phyloP scores from a whole-genome alignment of 1,140 invertebrate species.

The Drosophila nannoptera region DNA sequence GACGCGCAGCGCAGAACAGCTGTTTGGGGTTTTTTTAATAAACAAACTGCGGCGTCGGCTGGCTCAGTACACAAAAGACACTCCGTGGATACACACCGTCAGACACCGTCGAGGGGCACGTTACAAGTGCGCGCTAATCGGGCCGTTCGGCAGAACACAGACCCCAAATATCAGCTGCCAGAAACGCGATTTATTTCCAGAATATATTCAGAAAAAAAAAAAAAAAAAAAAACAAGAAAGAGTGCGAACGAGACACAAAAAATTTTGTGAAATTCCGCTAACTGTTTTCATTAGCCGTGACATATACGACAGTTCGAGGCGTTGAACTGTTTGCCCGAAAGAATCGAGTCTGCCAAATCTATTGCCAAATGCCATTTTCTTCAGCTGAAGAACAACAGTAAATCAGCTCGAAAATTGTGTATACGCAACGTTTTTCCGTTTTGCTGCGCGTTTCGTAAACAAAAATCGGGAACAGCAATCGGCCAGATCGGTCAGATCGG shows the following conservation, averaged over 20 bases:
- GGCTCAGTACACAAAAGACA: constrained; percentile 64
- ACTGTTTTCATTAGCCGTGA: constrained; percentile 23
- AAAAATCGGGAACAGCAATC: no score
- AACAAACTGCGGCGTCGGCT: constrained; percentile 57
- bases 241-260: not conserved
- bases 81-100: constrained; percentile 67
- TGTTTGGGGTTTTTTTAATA: constrained; percentile 69
- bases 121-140: constrained; percentile 56
- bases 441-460: no score
- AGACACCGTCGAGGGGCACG: constrained; percentile 29
- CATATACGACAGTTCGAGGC: constrained; percentile 29
- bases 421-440: no score
- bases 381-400: no score
- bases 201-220: no score
- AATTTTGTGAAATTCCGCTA: not conserved
- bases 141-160: constrained; percentile 42
- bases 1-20: constrained; percentile 51
- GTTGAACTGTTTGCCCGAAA: constrained; percentile 29
- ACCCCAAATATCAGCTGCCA: constrained; percentile 31
- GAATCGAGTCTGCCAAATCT: no score
- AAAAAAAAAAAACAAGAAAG: not conserved
- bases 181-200: not conserved
- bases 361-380: no score
- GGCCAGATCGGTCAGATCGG: no score
- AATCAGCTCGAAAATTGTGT: no score